Evolutionary conservation across 1,140 invertebrate species (phyloP), one percentile per base, ranked within the genome.

Genomic region (Platorchestia sp.): DNA sequence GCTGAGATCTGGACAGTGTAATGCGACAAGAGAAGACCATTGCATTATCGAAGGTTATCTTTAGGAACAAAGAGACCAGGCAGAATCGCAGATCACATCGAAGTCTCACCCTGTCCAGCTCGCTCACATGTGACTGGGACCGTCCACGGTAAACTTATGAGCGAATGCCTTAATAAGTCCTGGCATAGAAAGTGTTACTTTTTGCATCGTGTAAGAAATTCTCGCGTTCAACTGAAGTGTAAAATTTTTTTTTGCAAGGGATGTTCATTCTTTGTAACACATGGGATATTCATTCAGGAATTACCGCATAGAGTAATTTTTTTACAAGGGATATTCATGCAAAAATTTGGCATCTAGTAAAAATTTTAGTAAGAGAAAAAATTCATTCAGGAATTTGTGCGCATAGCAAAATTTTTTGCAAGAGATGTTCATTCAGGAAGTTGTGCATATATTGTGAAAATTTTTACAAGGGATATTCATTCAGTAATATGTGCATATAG

Each of bases 11-110:
- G 91, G 91, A 3, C 91, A 44, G 45, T 93, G 91, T 93, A 93
- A 93, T 93, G 91, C 91, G 91, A 93, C 91, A 93, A 93, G 91
- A 93, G 91, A 93, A 93, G 91, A 93, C 91, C 91, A 93, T 93
- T 45, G 91, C 91, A 93, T 47, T 93, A 93, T 93, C 91, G 91
- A 40, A n/a, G 43, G 43, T 47, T 93, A 93, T 93, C 91, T 40
- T 40, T 40, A 45, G 40, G 91, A 47, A 93, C 91, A 93, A 93
- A 93, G 91, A n/a, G 43, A 93, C 91, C 45, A 5, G 43, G 19
- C 36, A 6, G 43, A 93, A 45, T 45, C 43, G 43, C 44, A 45
- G 91, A 93, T 93, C 43, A 45, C 91, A 93, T 93, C 91, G 43
- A 93, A 93, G 41, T 93, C 91, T 93, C 43, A 44, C 40, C 91